Percentiles rank a stretch among this genome's conserved stretches.
Evolutionary conservation across 2,888 invertebrate genomes (phyloP).

Genomic region (Andrena bucephala): DNA sequence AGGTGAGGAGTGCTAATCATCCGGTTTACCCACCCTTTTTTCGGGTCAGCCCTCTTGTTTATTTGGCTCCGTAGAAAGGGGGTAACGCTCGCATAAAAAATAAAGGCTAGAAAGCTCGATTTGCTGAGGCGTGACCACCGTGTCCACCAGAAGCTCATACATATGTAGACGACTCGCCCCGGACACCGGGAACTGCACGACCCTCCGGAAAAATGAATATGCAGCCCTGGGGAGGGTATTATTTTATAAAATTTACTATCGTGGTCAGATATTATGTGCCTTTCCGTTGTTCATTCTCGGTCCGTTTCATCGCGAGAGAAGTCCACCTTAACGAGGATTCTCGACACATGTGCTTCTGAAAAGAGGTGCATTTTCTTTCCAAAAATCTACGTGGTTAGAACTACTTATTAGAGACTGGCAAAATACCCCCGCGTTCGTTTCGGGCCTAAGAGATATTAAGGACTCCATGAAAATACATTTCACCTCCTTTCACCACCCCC

Average conservation of each 20-base stretch:
- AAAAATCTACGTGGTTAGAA: background rate
- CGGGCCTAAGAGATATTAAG: no score
- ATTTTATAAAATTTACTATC: slow-evolving; percentile 77
- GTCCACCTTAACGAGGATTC: slow-evolving; percentile 39
- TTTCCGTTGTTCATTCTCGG: slow-evolving; percentile 44
- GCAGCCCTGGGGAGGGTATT: slow-evolving; percentile 74
- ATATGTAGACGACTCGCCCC: slow-evolving; percentile 76
- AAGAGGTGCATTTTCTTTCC: background rate
- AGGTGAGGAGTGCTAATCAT: slow-evolving; percentile 69
- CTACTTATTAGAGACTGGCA: no score
- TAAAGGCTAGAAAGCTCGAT: slow-evolving; percentile 72
- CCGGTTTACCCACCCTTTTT: slow-evolving; percentile 60
- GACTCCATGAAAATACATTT: no score
- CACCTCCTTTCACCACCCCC: no score
- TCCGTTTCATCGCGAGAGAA: background rate
- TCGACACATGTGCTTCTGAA: slow-evolving; percentile 24
- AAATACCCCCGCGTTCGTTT: no score
- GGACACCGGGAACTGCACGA: slow-evolving; percentile 55
- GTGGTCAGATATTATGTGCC: slow-evolving; percentile 55
- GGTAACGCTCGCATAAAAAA: slow-evolving; percentile 57
- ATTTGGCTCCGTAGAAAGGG: slow-evolving; percentile 51
- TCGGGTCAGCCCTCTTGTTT: slow-evolving; percentile 62
- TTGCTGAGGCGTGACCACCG: slow-evolving; percentile 76
- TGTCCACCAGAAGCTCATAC: slow-evolving; percentile 80
- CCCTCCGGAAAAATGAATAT: slow-evolving; percentile 82